phyloP scores from a whole-genome alignment of 2,113 vertebrate genomes.

The Cranoglanis bouderius region DNA sequence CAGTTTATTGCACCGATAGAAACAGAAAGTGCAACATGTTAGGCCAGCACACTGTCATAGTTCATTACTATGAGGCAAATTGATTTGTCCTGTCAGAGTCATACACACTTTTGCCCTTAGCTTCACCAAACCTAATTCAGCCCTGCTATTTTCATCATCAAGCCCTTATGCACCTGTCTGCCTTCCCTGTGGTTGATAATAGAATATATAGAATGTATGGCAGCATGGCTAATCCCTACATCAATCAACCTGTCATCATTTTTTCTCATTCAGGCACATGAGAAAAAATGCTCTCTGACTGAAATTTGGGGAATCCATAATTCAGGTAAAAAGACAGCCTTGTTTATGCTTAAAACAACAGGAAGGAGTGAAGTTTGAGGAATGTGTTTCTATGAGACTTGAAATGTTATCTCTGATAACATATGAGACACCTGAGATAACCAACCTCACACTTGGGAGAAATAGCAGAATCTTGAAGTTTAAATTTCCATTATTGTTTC shows the following conservation, averaged over 20 bases:
- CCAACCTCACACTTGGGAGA: background rate
- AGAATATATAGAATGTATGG: slow-evolving; percentile 30
- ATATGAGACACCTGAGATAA: background rate
- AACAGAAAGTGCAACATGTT: slow-evolving; percentile 13
- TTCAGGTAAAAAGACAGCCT: background rate
- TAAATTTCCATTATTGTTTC: background rate
- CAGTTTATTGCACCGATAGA: slow-evolving; percentile 5
- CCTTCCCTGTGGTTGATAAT: slow-evolving; percentile 29
- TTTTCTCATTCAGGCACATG: slow-evolving; percentile 1
- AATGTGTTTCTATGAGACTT: background rate
- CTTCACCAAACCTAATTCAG: slow-evolving; percentile 17
- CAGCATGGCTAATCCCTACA: background rate
- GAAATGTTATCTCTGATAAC: background rate
- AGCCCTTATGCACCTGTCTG: background rate
- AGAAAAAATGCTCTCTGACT: background rate
- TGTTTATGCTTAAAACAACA: background rate
- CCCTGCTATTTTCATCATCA: slow-evolving; percentile 25
- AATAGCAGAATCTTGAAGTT: background rate
- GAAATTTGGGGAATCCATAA: background rate
- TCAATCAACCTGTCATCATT: slow-evolving; percentile 47
- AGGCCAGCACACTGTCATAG: slow-evolving; percentile 7
- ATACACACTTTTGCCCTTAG: slow-evolving; percentile 32
- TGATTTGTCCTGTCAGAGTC: slow-evolving; percentile 27
- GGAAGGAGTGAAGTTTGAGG: background rate
- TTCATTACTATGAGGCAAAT: slow-evolving; percentile 22